Base-by-base conservation (phyloP, 1,140 invertebrate genomes). In the Heliothis virescens region DNA sequence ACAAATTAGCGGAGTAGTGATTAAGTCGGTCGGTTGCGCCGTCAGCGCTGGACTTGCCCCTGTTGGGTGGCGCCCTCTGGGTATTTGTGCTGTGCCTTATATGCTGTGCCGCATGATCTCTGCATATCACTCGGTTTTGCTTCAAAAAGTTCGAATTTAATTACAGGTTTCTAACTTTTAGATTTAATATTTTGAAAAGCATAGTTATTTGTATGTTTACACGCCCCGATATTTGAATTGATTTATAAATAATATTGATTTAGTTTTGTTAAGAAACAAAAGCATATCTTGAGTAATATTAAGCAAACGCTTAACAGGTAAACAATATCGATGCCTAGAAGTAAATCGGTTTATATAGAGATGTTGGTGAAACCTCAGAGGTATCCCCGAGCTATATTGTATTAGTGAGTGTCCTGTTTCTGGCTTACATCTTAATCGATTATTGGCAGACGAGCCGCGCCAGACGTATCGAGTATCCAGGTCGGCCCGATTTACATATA, bases 371-470 rank as follows among this genome's bases (percentile, higher is more conserved):
- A 26, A 62, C 59, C 59, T 16, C 34, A 16, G 34, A 41, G 41
- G 16, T 47, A 18, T n/a, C 47, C 12, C 63, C 12, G 16, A 10
- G 41, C 11, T 16, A 48, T 16, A 16, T 47, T 11, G 63, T 67
- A 48, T 41, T 41, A 65, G 29, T 5, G 34, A 65, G 47, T 67
- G 47, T 48, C 63, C 41, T 67, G 63, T 67, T 67, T 18, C 41
- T 16, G 5, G 15, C n/a, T n/a, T n/a, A 67, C 18, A 48, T 67
- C 63, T 67, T 41, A 47, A 67, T 67, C 41, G 63, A 67, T 67
- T 48, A 67, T 50, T 67, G 47, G 41, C 63, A 50, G 29, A 11
- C 63, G 16, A n/a, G 63, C 47, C 41, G 0, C 11, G 34, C 63
- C 34, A n/a, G 13, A 16, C 15, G 62, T 41, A 41, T 41, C 34